Evolutionary conservation across 2,797 vertebrate species (phyloP).

Genomic region (Arctocebus calabarensis): DNA sequence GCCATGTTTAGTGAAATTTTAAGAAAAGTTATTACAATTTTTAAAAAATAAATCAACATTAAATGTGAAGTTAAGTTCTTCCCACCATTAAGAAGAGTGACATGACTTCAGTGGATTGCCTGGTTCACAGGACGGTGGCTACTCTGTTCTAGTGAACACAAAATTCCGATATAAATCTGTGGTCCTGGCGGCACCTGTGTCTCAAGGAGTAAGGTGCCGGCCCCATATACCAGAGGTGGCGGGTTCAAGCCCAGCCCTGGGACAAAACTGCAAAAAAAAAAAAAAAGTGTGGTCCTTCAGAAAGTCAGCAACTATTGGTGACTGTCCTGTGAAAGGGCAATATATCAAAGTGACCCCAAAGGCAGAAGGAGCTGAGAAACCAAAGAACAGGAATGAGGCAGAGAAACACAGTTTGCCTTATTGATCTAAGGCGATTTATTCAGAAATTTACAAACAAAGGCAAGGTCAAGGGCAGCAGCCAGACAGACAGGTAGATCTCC

Average conservation of each 20-base stretch:
- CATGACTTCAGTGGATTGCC: rapidly evolving
- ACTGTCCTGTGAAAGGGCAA: not conserved
- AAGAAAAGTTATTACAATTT: not conserved
- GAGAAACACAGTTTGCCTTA: not conserved
- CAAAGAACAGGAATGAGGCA: not conserved
- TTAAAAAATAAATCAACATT: not conserved
- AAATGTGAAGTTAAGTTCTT: not conserved
- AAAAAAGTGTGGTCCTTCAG: not conserved
- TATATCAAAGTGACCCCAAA: not conserved
- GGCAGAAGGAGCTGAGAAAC: not conserved
- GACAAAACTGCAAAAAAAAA: no score
- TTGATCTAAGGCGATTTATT: not conserved
- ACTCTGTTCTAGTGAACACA: not conserved
- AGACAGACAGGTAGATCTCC: not conserved
- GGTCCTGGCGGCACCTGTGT: no score
- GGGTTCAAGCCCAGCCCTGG: no score
- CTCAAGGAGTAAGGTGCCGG: no score
- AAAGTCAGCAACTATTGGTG: not conserved
- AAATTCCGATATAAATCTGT: not conserved
- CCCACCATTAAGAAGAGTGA: not conserved
- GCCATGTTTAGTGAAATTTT: not conserved
- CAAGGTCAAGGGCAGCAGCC: not conserved
- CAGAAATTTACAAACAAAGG: not conserved
- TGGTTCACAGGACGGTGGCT: not conserved
- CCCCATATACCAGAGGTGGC: no score